Base-by-base conservation (phyloP, 2,113 vertebrate species). In the Pseudorasbora parva region DNA sequence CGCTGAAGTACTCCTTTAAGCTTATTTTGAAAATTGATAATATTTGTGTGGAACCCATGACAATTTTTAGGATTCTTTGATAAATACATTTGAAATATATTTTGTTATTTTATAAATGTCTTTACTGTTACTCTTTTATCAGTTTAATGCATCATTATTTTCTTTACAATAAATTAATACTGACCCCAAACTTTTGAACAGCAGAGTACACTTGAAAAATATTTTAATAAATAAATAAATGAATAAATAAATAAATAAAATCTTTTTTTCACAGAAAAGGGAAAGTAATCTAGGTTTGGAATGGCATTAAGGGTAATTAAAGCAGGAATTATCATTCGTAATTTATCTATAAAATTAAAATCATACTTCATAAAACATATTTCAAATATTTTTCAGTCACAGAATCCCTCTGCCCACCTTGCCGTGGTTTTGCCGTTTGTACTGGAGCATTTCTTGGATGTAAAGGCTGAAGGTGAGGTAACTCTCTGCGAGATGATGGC, bases 401-500 rank as follows among this genome's bases (percentile, higher is more conserved):
- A 47, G 69, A 12, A 5, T 54, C 4, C 12, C 9, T 33, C 54
- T 33, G 15, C 72, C 89, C 92, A 99, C 98, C 96, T 96, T 97
- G 88, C 96, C 96, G 21, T 97, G 97, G 91, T 99, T 97, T 92
- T 97, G 96, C 59, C 90, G 95, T 90, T 98, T 98, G 94, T 97
- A 99, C 91, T 96, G 96, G 86, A 98, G 93, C 93, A 95, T 94
- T 91, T 99, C 98, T 92, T 96, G 96, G 87, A 98, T 92, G 89
- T 96, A 97, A 81, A 97, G 93, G 87, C 94, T 95, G 91, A 95
- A 98, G 92, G 96, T 97, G 93, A 98, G 92, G 94, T 96, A 99
- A 93, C 96, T 96, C 92, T 99, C 98, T 37, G 97, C 97, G 89
- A 99, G 94, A 91, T 96, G 97, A 90, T 97, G 96, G 92, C 97